Conservation (phyloP, 2,888 invertebrate species). For the Lasioglossum calceatum region DNA sequence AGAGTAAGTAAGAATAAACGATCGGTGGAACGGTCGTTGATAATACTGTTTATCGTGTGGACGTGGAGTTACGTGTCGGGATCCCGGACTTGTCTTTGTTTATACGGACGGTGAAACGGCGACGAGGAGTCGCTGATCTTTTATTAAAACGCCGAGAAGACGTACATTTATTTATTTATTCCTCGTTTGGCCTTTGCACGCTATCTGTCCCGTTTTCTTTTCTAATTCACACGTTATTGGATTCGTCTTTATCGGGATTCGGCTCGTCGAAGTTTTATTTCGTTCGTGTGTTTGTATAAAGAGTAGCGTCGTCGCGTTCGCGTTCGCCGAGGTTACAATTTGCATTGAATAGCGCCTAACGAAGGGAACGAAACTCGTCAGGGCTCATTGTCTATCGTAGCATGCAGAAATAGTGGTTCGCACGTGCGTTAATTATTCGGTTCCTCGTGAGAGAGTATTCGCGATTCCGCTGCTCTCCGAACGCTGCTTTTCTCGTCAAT, state of each 20-base stretch:
- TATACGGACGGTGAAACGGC: constrained; percentile 12
- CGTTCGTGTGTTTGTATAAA: background rate
- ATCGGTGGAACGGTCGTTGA: background rate
- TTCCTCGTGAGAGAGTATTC: background rate
- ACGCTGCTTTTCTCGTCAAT: background rate
- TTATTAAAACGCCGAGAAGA: constrained; percentile 31
- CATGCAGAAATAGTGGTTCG: constrained; percentile 15
- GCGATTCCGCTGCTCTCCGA: background rate
- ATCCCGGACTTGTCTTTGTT: constrained; percentile 35
- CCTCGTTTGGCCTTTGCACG: constrained; percentile 25
- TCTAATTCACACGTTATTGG: background rate
- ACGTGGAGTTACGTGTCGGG: background rate
- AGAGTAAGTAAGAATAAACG: constrained; percentile 48
- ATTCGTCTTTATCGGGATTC: background rate
- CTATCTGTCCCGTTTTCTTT: background rate
- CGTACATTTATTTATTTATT: constrained; percentile 6
- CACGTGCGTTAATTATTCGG: constrained; percentile 18
- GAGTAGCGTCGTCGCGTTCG: background rate
- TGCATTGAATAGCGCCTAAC: constrained; percentile 46
- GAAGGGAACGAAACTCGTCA: constrained; percentile 5
- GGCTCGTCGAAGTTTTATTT: constrained; percentile 14
- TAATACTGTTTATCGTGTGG: background rate
- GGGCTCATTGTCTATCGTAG: constrained; percentile 40
- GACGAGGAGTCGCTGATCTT: constrained; percentile 42
- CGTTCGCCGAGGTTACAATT: constrained; percentile 48